Evolutionary conservation across 92 coral and sea anemone genomes (phyloP), one percentile per base, ranked within the genome.

Genomic region (Zoanthus solanderi): DNA sequence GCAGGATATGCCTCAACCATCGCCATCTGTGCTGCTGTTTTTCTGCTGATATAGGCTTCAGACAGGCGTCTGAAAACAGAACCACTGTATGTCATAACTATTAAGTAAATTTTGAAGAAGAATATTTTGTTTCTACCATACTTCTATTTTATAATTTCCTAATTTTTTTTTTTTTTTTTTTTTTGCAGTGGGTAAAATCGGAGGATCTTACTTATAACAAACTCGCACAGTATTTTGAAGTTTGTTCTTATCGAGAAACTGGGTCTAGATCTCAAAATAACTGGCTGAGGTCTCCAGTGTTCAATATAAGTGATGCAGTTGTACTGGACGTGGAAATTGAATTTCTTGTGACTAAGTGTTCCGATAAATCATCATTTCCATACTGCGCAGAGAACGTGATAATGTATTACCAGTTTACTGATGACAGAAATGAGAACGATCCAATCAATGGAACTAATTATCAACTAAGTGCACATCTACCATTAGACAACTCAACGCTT

Each of bases 241-340:
- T 32, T 29, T 78, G 83, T 42, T 28, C 48, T 31, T 57, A 2
- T 57, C 29, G 8, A 15, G 23, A 30, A 78, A 15, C 48, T 9
- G 46, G 5, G 31, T 2, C 8, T 8, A 15, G 5, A 0, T 29
- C 83, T 14, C 83, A 78, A 60, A 69, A 78, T 31, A 78, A 78
- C 69, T 78, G 83, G 83, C 8, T 78, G 13, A 45, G 69, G 17
- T 78, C 83, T 47, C 83, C 83, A 4, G 30, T 54, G 69, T 78
- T 54, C 9, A 42, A 29, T 0, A 57, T 78, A 30, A 28, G 7
- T 0, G 83, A 78, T 57, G 83, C 83, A 13, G 71, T 34, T 10
- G 68, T 57, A 7, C 68, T 78, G 4, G 57, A 52, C 69, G 17
- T 78, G 69, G 69, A 56, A 8, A 34, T 57, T 15, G 71, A 31